A percentile compares a stretch with the other conserved stretches of the same genome.
These are phyloP conservation scores for Falco cherrug DNA, from an alignment of 2,797 vertebrate species.

Conservation along the genomic window DNA sequence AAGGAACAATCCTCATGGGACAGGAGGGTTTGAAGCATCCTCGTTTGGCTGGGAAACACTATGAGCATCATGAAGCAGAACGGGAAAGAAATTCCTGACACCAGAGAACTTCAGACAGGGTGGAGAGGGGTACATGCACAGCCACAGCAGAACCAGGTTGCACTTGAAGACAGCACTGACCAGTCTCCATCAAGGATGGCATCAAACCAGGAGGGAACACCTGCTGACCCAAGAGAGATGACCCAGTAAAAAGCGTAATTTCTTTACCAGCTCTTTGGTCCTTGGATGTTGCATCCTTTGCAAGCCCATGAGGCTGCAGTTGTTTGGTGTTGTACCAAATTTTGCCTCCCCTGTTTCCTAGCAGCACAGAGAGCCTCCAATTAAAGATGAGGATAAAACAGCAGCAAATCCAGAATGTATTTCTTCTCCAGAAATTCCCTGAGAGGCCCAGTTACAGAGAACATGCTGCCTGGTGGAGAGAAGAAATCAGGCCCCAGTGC, in stretches of 20 bases:
- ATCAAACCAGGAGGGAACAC: background rate
- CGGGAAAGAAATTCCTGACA: background rate
- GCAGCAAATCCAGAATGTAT: background rate
- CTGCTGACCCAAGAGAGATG: background rate
- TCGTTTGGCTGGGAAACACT: background rate
- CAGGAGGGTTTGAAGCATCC: background rate
- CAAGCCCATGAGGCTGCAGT: background rate
- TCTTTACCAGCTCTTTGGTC: background rate
- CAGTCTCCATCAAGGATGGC: background rate
- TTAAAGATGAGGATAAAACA: background rate
- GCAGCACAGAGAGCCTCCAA: background rate
- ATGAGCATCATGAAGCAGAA: background rate
- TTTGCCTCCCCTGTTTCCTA: background rate
- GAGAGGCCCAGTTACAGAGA: rapidly evolving
- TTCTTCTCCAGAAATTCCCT: background rate
- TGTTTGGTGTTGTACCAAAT: background rate
- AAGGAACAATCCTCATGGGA: background rate
- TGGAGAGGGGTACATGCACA: background rate
- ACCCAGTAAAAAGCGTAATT: background rate
- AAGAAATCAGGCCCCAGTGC: background rate
- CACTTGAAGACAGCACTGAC: background rate
- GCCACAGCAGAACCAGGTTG: background rate
- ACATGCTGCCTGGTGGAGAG: background rate
- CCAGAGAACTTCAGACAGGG: background rate
- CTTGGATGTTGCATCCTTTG: background rate